Evolutionary conservation across 2,888 invertebrate species (phyloP).

Genomic region (Seira sanloemensis): DNA sequence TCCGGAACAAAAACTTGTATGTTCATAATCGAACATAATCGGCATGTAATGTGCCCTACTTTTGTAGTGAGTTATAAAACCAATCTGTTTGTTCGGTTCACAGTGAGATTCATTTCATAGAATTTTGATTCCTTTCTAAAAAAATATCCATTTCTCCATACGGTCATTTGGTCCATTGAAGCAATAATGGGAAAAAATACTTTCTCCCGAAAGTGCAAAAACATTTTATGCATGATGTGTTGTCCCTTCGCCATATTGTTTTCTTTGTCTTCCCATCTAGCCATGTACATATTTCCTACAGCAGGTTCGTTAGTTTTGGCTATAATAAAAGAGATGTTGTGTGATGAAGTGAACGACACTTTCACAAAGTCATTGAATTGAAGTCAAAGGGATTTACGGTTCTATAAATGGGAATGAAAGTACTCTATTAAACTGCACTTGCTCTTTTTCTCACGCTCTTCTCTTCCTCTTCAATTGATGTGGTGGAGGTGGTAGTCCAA

Average conservation of each 20-base stretch:
- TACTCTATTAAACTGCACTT: constrained; percentile 56
- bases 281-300: background rate
- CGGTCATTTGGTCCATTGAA: too few relatives aligned
- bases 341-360: constrained; percentile 21
- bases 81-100: too few relatives aligned
- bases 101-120: too few relatives aligned
- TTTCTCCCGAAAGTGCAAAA: constrained; percentile 9
- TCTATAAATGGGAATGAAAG: constrained; percentile 49
- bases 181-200: background rate
- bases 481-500: constrained; percentile 21
- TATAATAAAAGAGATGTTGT: constrained; percentile 21
- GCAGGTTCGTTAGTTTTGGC: background rate
- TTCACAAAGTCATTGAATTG: constrained; percentile 40
- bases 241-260: constrained; percentile 24
- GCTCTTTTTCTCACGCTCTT: constrained; percentile 51
- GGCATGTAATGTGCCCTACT: too few relatives aligned
- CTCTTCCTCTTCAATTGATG: constrained; percentile 33
- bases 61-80: too few relatives aligned
- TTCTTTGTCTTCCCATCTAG: constrained; percentile 13
- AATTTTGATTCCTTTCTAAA: too few relatives aligned
- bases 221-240: background rate
- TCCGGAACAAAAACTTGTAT: too few relatives aligned
- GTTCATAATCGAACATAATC: too few relatives aligned
- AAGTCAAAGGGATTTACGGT: constrained; percentile 55
- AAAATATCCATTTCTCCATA: too few relatives aligned